Evolutionary conservation across 2,888 invertebrate genomes (phyloP), one percentile per base, ranked within the genome.

Genomic region (Pterobdella sp.): DNA sequence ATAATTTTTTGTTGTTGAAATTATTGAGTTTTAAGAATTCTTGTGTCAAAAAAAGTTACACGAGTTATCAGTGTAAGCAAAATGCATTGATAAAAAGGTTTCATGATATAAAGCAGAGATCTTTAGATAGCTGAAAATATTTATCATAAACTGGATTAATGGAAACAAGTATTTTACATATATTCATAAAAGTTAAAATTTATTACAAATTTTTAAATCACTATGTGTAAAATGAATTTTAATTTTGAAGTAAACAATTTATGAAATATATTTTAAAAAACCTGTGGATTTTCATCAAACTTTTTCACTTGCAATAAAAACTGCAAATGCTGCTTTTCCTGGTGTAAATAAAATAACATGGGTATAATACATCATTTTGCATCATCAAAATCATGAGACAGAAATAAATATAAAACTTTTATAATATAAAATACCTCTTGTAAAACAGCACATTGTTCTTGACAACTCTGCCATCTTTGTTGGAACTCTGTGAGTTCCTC

Each of bases 391-490:
- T 42, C 49, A 42, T 42, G 42, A 14, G 42, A 18, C 10, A 42
- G 42, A 42, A 42, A 18, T 42, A 7, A 42, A 14, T 7, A 18
- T 42, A 14, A 14, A 18, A 42, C 18, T 42, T 14, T 18, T 42
- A 18, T 42, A 42, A 18, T 7, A 42, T 42, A 7, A 42, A 42
- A 42, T 3, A 56, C 60, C 36, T 71, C 71, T 63, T 71, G 56
- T 10, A 71, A 63, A 14, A 56, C 42, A 26, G 52, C 71, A 63
- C 71, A 71, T 60, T 63, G 52, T 31, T 71, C 71, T 32, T 71
- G 71, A n/a, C 71, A 71, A n/a, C 34, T 52, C 31, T 71, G 71
- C 71, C 71, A 71, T 35, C 71, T 71, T 63, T 71, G 71, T 34
- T 71, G 71, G 37, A 71, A 71, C 31, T 71, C 71, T 14, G 71